These are phyloP conservation scores for Papilio xuthus DNA, from an alignment of 1,140 invertebrate genomes.

Conservation along the genomic window DNA sequence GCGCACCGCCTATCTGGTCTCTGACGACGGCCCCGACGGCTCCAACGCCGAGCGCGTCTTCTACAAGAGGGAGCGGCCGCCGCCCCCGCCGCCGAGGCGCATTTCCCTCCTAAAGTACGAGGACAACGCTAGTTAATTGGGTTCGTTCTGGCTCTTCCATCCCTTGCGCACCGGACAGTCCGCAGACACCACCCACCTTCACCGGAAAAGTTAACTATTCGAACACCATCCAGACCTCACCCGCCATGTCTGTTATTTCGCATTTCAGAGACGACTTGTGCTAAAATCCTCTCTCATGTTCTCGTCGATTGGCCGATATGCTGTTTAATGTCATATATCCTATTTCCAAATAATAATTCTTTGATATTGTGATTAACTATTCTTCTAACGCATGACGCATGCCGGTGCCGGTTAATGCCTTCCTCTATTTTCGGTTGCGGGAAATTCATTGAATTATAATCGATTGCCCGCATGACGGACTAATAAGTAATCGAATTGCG, in stretches of 20 bases:
- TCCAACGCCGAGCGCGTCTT: constrained; percentile 47
- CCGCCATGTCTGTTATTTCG: constrained; percentile 16
- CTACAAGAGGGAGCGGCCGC: constrained; percentile 56
- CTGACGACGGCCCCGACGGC: constrained; percentile 43
- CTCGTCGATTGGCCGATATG: constrained; percentile 21
- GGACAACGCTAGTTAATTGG: constrained; percentile 54
- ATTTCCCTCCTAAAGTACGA: constrained; percentile 65
- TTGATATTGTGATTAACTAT: constrained; percentile 42
- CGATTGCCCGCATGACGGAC: constrained; percentile 46
- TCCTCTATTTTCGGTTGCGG: constrained; percentile 42
- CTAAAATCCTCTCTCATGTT: constrained; percentile 31
- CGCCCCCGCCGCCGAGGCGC: constrained; percentile 66
- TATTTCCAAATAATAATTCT: constrained; percentile 35
- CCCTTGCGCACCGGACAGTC: constrained; percentile 48
- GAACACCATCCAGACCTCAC: constrained; percentile 15
- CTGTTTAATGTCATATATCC: constrained; percentile 7
- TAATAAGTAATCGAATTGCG: constrained; percentile 48
- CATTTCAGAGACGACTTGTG: constrained; percentile 29
- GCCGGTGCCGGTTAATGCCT: constrained; percentile 48
- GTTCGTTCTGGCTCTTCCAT: constrained; percentile 53
- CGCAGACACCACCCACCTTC: constrained; percentile 12
- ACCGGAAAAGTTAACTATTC: constrained; percentile 2
- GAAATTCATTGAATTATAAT: constrained; percentile 16
- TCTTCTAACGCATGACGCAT: constrained; percentile 55
- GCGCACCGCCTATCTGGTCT: constrained; percentile 56